These are phyloP conservation scores for Sphecodes monilicornis DNA, from an alignment of 2,888 invertebrate genomes.

Conservation along the genomic window DNA sequence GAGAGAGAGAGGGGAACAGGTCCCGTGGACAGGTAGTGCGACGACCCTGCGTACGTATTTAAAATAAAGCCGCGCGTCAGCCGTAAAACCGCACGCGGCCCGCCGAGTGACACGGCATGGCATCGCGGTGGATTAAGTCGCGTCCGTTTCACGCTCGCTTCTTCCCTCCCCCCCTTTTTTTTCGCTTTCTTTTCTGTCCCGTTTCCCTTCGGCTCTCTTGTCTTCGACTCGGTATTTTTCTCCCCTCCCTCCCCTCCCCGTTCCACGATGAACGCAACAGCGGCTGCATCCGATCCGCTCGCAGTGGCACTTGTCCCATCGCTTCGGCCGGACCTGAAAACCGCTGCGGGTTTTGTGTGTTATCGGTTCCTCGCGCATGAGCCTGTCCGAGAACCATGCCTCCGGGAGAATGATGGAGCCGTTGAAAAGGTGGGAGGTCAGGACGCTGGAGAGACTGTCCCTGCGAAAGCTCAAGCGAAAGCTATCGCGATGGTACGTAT, in stretches of 20 bases:
- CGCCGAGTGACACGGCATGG: slow-evolving; percentile 63
- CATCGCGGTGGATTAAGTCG: slow-evolving; percentile 68
- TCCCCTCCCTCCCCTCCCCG: slow-evolving; percentile 14
- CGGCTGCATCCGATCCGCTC: slow-evolving; percentile 17
- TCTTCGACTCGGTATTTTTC: slow-evolving; percentile 25
- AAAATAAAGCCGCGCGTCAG: slow-evolving; percentile 61
- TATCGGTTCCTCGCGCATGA: not conserved
- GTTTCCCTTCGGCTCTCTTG: slow-evolving; percentile 18
- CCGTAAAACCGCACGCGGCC: slow-evolving; percentile 62
- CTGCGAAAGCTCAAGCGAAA: slow-evolving; percentile 62
- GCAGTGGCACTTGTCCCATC: slow-evolving; percentile 66
- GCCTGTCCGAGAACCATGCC: not conserved
- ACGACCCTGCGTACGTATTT: slow-evolving; percentile 35
- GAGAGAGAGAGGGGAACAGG: not conserved
- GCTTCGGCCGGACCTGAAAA: slow-evolving; percentile 45
- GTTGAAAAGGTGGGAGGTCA: slow-evolving; percentile 73
- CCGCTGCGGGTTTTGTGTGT: slow-evolving; percentile 22
- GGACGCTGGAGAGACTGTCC: slow-evolving; percentile 71
- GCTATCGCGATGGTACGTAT: slow-evolving; percentile 64
- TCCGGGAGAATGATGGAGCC: slow-evolving; percentile 53
- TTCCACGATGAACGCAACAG: slow-evolving; percentile 32
- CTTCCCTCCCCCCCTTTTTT: not conserved
- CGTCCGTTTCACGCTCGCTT: slow-evolving; percentile 57
- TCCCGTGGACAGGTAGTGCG: slow-evolving; percentile 22
- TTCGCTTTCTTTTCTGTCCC: slow-evolving; percentile 15